Evolutionary conservation across 2,888 invertebrate species (phyloP).

Genomic region (Tinea trinotella): DNA sequence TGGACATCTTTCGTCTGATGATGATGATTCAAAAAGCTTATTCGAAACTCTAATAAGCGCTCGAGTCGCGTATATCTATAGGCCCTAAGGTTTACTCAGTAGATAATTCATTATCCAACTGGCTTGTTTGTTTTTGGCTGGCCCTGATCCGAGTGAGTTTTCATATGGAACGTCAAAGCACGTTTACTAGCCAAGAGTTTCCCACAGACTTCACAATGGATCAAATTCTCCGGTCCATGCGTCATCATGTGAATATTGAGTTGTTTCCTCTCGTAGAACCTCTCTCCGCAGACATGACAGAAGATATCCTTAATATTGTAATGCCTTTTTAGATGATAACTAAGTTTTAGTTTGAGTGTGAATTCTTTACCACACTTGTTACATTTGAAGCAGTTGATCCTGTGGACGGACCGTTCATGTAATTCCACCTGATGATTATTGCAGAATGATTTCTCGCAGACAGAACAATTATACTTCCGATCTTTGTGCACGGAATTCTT

Average conservation of each 20-base stretch:
- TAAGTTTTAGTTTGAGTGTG: neutral
- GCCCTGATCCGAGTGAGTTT: no score
- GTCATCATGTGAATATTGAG: neutral
- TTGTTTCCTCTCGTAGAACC: slow-evolving; percentile 12
- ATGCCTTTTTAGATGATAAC: slow-evolving; percentile 6
- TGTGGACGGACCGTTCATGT: slow-evolving; percentile 40
- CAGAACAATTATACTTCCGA: slow-evolving; percentile 37
- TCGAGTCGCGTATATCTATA: no score
- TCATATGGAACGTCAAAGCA: neutral
- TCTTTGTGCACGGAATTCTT: neutral
- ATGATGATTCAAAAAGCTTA: no score
- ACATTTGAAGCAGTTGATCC: slow-evolving; percentile 26
- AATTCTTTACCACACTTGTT: slow-evolving; percentile 11
- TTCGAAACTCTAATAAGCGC: no score
- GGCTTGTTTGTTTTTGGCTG: no score
- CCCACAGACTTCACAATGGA: neutral
- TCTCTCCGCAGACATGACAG: neutral
- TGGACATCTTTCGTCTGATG: no score
- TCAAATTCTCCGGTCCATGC: neutral
- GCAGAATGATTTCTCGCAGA: slow-evolving; percentile 42
- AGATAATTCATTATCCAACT: no score
- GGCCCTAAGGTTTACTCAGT: no score
- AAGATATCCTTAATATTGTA: neutral
- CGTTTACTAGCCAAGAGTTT: neutral
- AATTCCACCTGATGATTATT: slow-evolving; percentile 42